phyloP scores from a whole-genome alignment of 2,888 invertebrate species.

The Eubasilissa splendida region DNA sequence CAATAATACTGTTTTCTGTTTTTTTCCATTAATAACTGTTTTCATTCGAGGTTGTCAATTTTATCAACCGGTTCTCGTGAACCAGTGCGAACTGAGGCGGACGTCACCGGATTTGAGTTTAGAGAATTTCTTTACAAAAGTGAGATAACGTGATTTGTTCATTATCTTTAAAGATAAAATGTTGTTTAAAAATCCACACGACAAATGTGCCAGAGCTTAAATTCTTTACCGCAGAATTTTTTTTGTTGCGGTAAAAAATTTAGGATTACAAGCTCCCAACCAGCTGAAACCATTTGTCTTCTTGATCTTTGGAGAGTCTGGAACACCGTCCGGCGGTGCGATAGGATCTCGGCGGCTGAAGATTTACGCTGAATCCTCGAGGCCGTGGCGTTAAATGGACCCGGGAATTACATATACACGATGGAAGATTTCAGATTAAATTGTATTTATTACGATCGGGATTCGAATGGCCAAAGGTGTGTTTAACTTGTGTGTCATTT shows the following conservation, averaged over 20 bases:
- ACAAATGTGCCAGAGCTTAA: no score
- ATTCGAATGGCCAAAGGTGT: neutral
- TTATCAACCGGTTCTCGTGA: no score
- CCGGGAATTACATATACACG: slow-evolving; percentile 29
- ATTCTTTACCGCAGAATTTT: neutral
- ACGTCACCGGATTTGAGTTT: no score
- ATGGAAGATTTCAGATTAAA: slow-evolving; percentile 30
- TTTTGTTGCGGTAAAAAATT: slow-evolving; percentile 31
- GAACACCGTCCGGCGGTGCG: slow-evolving; percentile 3
- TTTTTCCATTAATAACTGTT: no score
- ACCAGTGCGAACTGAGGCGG: no score
- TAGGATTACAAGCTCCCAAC: slow-evolving; percentile 4
- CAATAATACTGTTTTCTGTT: no score
- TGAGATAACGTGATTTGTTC: no score
- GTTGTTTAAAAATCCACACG: no score
- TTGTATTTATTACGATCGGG: slow-evolving; percentile 32
- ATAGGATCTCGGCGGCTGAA: slow-evolving; percentile 15
- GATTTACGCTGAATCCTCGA: slow-evolving; percentile 23
- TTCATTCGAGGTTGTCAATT: no score
- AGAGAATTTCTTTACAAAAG: no score
- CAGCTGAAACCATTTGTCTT: slow-evolving; percentile 15
- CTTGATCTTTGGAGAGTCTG: neutral
- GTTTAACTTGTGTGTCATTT: neutral
- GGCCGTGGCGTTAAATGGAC: slow-evolving; percentile 27
- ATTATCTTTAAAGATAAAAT: no score